Conservation (phyloP, 2,888 invertebrate genomes). For the Hypselothyrea guttata region DNA sequence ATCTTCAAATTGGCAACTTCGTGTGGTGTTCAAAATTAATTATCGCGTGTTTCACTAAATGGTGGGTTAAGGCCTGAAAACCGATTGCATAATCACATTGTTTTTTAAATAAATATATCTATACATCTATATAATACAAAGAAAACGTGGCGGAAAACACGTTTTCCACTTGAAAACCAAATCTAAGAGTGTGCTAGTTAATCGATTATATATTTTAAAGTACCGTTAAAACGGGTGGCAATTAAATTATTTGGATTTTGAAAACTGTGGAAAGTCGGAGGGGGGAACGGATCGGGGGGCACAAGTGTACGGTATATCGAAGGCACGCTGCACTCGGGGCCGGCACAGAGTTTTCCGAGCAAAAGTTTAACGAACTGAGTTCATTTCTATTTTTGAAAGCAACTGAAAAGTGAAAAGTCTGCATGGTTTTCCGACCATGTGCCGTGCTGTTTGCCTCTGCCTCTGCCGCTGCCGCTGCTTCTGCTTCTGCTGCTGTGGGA, state of each 20-base stretch:
- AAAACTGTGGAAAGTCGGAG: not conserved
- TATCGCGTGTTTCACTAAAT: slow-evolving; percentile 35
- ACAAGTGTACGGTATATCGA: not conserved
- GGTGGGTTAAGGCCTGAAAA: slow-evolving; percentile 41
- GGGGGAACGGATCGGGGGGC: slow-evolving; percentile 27
- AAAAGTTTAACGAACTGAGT: slow-evolving; percentile 83
- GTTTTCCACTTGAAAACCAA: slow-evolving; percentile 58
- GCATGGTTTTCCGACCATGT: slow-evolving; percentile 53
- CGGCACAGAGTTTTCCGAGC: slow-evolving; percentile 62
- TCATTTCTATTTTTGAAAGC: slow-evolving; percentile 83
- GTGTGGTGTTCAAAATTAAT: slow-evolving; percentile 40
- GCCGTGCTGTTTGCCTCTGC: not conserved
- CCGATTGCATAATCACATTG: slow-evolving; percentile 56
- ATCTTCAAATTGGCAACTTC: slow-evolving; percentile 17
- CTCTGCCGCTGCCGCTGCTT: too few relatives aligned
- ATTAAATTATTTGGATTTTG: slow-evolving; percentile 34
- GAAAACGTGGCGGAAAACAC: slow-evolving; percentile 67
- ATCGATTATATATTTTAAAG: slow-evolving; percentile 39
- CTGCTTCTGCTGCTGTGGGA: not conserved
- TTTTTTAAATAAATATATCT: slow-evolving; percentile 17
- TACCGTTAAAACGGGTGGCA: slow-evolving; percentile 36
- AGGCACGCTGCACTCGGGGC: slow-evolving; percentile 31
- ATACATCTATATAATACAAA: slow-evolving; percentile 3
- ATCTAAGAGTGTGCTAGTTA: slow-evolving; percentile 5
- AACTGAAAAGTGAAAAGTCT: slow-evolving; percentile 70